Percentiles rank a stretch among this genome's conserved stretches.
phyloP scores from a whole-genome alignment of 2,797 vertebrate genomes.

The Darevskia nairensis region DNA sequence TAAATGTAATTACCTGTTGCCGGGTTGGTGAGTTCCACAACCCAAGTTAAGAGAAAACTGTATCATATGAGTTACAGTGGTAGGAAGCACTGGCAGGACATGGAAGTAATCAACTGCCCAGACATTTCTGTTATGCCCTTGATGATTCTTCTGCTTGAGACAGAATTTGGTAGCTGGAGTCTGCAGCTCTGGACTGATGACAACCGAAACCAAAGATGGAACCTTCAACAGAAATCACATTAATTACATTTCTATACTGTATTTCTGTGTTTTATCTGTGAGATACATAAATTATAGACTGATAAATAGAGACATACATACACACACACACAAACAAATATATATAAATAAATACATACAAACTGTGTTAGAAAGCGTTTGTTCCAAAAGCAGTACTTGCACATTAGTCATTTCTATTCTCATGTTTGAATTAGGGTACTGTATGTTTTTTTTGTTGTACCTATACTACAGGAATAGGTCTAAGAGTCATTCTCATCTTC shows the following conservation, averaged over 20 bases:
- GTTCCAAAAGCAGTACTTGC: not conserved
- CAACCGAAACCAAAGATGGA: conserved; percentile 90
- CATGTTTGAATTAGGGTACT: not conserved
- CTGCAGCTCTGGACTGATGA: conserved; percentile 91
- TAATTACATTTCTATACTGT: conserved; percentile 19
- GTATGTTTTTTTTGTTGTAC: not conserved
- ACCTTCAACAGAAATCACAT: conserved; percentile 79
- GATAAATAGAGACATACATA: no score
- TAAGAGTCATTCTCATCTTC: not conserved
- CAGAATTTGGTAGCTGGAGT: conserved; percentile 93
- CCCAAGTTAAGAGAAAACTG: conserved; percentile 98
- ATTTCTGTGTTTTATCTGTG: not conserved
- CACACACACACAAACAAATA: not conserved
- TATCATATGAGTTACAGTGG: conserved; percentile 91
- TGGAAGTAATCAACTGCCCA: conserved; percentile 98
- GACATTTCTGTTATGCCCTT: conserved; percentile 86
- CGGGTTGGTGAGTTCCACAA: conserved; percentile 95
- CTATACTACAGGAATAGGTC: not conserved
- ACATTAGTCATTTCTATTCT: not conserved
- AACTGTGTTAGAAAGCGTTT: not conserved
- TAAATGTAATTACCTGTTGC: conserved; percentile 88
- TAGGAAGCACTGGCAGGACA: conserved; percentile 90
- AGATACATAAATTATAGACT: no score
- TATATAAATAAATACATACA: not conserved
- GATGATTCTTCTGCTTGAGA: conserved; percentile 91